These are phyloP conservation scores for Luscinia luscinia DNA, from an alignment of 2,797 vertebrate species.

Conservation along the genomic window DNA sequence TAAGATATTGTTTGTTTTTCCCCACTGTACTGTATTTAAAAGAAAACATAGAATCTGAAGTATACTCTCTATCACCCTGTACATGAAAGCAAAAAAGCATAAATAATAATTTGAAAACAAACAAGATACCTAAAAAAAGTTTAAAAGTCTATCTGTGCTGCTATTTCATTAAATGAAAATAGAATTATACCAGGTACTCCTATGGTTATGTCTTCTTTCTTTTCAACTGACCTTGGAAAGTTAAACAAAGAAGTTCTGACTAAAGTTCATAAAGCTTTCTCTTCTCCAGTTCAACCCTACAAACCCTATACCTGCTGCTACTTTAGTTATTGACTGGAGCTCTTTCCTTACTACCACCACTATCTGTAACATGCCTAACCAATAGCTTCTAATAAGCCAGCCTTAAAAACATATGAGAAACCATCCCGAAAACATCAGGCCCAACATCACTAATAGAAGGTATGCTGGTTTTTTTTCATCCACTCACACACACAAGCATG, in stretches of 20 bases:
- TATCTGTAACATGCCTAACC: slow-evolving; percentile 59
- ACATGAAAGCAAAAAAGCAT: not conserved
- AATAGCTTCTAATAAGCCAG: slow-evolving; percentile 82
- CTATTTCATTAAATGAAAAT: not conserved
- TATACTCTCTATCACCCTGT: not conserved
- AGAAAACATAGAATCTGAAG: not conserved
- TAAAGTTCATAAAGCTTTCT: slow-evolving; percentile 40
- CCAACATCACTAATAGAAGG: slow-evolving; percentile 53
- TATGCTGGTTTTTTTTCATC: slow-evolving; percentile 70
- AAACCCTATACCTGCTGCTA: slow-evolving; percentile 57
- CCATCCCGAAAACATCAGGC: slow-evolving; percentile 68
- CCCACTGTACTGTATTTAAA: slow-evolving; percentile 35
- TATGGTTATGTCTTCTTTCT: not conserved
- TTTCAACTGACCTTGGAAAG: not conserved
- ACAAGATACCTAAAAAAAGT: not conserved
- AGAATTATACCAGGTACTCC: not conserved
- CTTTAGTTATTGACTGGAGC: slow-evolving; percentile 31
- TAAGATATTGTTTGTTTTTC: not conserved
- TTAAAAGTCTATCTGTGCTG: not conserved
- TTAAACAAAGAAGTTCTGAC: slow-evolving; percentile 68
- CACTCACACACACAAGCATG: not conserved
- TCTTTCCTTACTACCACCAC: slow-evolving; percentile 8
- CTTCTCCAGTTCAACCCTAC: slow-evolving; percentile 72
- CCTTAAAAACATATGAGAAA: slow-evolving; percentile 43
- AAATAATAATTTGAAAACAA: not conserved